phyloP scores from a whole-genome alignment of 2,888 invertebrate species.

The Beris chalybata region DNA sequence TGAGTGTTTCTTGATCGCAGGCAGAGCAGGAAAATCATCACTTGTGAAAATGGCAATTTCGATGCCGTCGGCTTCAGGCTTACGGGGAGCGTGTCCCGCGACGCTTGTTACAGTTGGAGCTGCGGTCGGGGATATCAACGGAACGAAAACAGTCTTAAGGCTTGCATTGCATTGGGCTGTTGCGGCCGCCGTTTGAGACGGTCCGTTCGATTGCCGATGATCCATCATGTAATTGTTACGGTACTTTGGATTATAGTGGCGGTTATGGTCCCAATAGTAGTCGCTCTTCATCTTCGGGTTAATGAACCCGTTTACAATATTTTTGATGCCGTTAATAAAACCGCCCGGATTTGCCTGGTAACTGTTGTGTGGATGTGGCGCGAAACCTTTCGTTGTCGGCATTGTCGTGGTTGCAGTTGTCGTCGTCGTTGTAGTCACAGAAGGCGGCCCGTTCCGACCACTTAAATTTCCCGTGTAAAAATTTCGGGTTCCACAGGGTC shows the following conservation, averaged over 20 bases:
- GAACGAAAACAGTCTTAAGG: constrained; percentile 30
- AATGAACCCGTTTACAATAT: constrained; percentile 41
- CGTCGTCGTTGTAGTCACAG: neutral
- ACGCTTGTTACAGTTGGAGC: neutral
- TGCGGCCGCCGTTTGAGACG: neutral
- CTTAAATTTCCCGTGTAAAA: neutral
- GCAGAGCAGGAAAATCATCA: constrained; percentile 42
- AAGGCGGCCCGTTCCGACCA: constrained; percentile 29
- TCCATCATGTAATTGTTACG: constrained; percentile 38
- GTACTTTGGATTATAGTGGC: constrained; percentile 40
- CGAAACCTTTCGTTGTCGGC: too few relatives aligned
- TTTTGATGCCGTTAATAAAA: constrained; percentile 41
- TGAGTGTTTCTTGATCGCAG: constrained; percentile 35
- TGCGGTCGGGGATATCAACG: constrained; percentile 11
- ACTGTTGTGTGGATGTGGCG: neutral
- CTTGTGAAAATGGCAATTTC: constrained; percentile 40
- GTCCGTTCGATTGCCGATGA: neutral
- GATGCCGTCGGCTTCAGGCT: neutral
- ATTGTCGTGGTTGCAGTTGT: constrained; percentile 8
- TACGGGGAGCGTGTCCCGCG: neutral
- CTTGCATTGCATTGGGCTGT: constrained; percentile 5
- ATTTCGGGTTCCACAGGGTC: neutral
- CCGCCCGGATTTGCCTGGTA: constrained; percentile 29
- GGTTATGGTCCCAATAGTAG: constrained; percentile 41
- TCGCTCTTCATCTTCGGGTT: constrained; percentile 39